Base-by-base conservation (phyloP, 2,797 vertebrate species). In the Channa striata region DNA sequence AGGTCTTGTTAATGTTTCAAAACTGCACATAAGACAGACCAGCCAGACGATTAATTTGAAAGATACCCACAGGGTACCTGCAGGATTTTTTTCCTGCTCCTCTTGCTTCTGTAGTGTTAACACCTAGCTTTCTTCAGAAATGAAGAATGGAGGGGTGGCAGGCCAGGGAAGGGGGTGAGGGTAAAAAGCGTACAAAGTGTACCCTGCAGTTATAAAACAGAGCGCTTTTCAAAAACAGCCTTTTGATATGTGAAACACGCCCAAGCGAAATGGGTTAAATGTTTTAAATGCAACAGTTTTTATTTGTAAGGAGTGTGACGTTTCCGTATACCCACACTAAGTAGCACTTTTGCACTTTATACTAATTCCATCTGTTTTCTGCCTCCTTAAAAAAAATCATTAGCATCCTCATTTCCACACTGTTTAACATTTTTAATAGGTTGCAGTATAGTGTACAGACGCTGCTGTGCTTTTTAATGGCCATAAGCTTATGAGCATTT, bases 1-100 rank as follows among this genome's bases (percentile, higher is more conserved):
- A 94, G 93, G 94, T 92, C 94, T 95, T 94, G 94, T 95, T 95
- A 95, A 95, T 94, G 94, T 94, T 94, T 94, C 92, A 93, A 93
- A 94, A 93, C 90, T 83, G 92, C 93, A 94, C 91, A 94, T 94
- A 93, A 94, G 93, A 94, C 92, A 81, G 88, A 93, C 87, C 90
- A 92, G 94, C 93, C 93, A 94, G 94, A 94, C 91, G 83, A 94
- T 95, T 94, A 93, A 94, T 95, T 94, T 94, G 89, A 94, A 91
- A 93, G 93, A 94, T 92, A 92, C 93, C 94, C 93, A 94, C 89
- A 93, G 93, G 93, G 93, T 90, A 95, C 91, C 93, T 95, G 92
- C 91, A 93, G 93, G 93, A 93, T 91, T 92, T 91, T 30, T 82
- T 87, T 73, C 87, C 78, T 70, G 74, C 90, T 93, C 84, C 85